phyloP scores from a whole-genome alignment of 1,140 invertebrate genomes.

The Camponotus floridanus region DNA sequence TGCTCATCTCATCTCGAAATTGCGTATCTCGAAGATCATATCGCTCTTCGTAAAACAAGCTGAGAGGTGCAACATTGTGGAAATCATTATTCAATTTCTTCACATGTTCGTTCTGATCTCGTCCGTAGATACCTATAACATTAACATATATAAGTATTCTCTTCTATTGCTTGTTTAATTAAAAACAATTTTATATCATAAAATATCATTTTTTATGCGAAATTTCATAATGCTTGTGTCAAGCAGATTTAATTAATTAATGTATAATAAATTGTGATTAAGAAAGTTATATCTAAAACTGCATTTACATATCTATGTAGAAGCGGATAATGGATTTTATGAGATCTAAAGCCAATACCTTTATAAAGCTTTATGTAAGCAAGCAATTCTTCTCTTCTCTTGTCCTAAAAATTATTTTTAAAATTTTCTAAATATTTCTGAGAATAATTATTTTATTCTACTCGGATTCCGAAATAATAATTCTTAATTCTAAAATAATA shows the following conservation, averaged over 20 bases:
- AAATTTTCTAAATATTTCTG: not conserved
- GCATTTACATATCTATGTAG: not conserved
- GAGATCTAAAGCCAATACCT: not conserved
- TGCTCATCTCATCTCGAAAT: conserved; percentile 84
- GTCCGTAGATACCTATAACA: conserved; percentile 78
- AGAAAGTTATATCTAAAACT: not conserved
- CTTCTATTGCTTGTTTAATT: not conserved
- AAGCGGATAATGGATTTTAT: not conserved
- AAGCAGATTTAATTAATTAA: too few species aligned
- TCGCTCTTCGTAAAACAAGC: conserved; percentile 88
- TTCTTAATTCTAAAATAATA: not conserved
- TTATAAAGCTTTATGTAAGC: not conserved
- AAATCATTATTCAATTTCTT: conserved; percentile 87
- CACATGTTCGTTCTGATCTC: conserved; percentile 52
- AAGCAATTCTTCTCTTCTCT: not conserved
- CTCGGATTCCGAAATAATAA: not conserved
- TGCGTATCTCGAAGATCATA: conserved; percentile 72
- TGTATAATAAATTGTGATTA: too few species aligned
- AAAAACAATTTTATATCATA: not conserved
- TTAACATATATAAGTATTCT: not conserved
- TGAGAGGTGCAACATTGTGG: conserved; percentile 87
- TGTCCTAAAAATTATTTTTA: not conserved
- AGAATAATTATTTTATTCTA: not conserved
- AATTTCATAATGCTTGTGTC: not conserved
- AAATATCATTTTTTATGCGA: too few species aligned